A percentile compares a stretch with the other conserved stretches of the same genome.
Conservation (phyloP, 2,888 invertebrate genomes). For the Proisotoma minuta region DNA sequence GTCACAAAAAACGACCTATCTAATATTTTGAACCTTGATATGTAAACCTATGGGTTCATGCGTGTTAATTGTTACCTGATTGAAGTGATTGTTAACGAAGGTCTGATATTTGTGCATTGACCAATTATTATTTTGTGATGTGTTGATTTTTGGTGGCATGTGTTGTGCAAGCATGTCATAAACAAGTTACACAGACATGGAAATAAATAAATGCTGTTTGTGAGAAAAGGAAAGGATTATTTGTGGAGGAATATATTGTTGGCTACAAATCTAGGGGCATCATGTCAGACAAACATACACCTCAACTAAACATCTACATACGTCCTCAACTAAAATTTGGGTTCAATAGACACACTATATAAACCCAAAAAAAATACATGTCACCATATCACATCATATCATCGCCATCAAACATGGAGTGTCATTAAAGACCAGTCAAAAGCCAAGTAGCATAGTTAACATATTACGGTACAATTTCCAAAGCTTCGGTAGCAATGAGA, state of each 20-base stretch:
- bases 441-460: conserved; percentile 27
- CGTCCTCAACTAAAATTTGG: too few species aligned
- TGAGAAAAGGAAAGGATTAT: background rate
- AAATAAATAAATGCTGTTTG: background rate
- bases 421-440: conserved; percentile 29
- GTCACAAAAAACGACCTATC: background rate
- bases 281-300: conserved; percentile 6
- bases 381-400: conserved; percentile 20
- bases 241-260: background rate
- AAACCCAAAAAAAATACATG: conserved; percentile 13
- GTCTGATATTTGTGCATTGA: too few species aligned
- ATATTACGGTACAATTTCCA: conserved; percentile 20
- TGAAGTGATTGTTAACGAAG: too few species aligned
- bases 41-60: conserved; percentile 4
- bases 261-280: background rate
- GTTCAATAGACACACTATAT: conserved; percentile 14
- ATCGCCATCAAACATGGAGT: conserved; percentile 25
- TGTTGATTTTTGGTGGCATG: background rate
- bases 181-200: background rate
- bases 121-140: background rate
- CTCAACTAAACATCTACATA: background rate
- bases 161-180: background rate
- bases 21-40: too few species aligned
- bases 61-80: background rate
- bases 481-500: conserved; percentile 17